phyloP scores from a whole-genome alignment of 1,140 invertebrate species.

The Papilio polytes region DNA sequence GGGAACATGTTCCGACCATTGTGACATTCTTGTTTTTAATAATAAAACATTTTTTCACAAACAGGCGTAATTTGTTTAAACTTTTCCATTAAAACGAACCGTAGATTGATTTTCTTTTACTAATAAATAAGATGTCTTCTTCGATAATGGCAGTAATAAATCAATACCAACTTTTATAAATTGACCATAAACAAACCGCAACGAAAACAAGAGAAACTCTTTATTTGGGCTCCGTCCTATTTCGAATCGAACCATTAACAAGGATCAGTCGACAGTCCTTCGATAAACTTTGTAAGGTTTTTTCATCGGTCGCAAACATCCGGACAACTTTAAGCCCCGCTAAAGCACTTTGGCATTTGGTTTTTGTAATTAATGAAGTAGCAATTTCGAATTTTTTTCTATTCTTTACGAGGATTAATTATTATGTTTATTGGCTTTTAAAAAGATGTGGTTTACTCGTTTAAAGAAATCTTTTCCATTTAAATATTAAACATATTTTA shows the following conservation, averaged over 20 bases:
- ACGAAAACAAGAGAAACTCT: conserved; percentile 3
- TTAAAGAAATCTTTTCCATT: no score
- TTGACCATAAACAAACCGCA: conserved; percentile 2
- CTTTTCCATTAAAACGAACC: no score
- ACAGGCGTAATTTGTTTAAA: no score
- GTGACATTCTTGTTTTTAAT: not conserved
- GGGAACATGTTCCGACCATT: not conserved
- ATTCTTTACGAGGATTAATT: not conserved
- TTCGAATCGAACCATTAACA: conserved; percentile 9
- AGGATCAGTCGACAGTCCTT: not conserved
- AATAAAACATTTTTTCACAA: not conserved
- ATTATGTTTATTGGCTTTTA: not conserved
- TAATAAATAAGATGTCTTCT: not conserved
- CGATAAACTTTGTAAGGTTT: not conserved
- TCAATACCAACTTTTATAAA: not conserved
- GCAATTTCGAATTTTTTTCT: not conserved
- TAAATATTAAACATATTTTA: no score
- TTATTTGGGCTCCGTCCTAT: conserved; percentile 1
- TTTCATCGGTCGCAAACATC: not conserved
- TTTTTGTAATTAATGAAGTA: conserved; percentile 23
- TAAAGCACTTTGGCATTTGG: conserved; percentile 25
- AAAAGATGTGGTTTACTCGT: no score
- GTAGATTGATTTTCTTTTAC: not conserved
- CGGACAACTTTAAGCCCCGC: conserved; percentile 11
- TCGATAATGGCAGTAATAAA: not conserved